Conservation (phyloP, 1,140 invertebrate genomes). For the Pogonomyrmex barbatus region DNA sequence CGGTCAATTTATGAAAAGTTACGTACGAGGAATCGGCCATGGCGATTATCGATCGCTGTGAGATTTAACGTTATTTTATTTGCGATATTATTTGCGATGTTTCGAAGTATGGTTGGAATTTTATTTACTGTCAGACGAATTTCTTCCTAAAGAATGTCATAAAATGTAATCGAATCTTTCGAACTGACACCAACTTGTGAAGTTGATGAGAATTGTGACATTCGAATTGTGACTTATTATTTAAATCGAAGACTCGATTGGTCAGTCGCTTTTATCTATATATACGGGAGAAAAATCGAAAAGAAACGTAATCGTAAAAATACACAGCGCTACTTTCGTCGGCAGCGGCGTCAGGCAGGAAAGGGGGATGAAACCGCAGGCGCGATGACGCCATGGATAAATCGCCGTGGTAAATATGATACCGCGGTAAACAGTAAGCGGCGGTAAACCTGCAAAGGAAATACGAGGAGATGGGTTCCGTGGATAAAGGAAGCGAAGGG, state of each 20-base stretch:
- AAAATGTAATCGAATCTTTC: neutral
- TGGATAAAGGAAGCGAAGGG: neutral
- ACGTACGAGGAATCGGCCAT: neutral
- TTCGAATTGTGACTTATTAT: no score
- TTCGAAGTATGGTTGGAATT: neutral
- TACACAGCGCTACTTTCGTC: neutral
- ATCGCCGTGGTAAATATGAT: conserved; percentile 57
- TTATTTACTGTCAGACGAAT: neutral
- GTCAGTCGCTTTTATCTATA: neutral
- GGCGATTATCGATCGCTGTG: neutral
- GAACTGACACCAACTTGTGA: no score
- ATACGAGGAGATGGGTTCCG: conserved; percentile 24
- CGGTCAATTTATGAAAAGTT: neutral
- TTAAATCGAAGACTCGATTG: neutral
- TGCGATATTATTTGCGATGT: neutral
- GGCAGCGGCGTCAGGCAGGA: neutral
- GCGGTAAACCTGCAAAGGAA: conserved; percentile 48
- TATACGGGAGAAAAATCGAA: neutral
- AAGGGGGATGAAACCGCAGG: conserved; percentile 25
- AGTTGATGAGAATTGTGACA: no score
- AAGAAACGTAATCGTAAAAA: conserved; percentile 40
- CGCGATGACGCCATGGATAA: conserved; percentile 27
- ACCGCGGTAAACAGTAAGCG: conserved; percentile 49
- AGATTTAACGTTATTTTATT: neutral
- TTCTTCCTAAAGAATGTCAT: neutral